Evolutionary conservation across 2,888 invertebrate species (phyloP), one percentile per base, ranked within the genome.

Genomic region (Diarsia brunnea): DNA sequence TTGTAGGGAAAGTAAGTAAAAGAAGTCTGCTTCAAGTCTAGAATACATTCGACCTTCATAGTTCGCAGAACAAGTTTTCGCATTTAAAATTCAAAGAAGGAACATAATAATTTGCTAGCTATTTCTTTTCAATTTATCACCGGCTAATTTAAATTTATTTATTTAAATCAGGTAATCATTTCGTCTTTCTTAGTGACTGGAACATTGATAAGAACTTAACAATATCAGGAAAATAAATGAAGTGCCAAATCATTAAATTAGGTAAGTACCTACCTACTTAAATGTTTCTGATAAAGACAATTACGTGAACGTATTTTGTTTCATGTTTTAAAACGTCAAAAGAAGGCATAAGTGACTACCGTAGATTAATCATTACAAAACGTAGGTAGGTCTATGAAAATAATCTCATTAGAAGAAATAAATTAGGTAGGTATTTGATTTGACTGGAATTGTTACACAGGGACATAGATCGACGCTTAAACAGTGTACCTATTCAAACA

Each of bases 61-160:
- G 53, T 81, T 73, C 68, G 4, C 16, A 49, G 21, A 84, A 83
- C 82, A 16, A 66, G 83, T 83, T 85, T 51, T 74, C 49, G 47
- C n/a, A 71, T 69, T 68, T 21, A 70, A 58, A 75, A 79, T 83
- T 61, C 60, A 43, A 64, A 38, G 55, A 71, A 64, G 27, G 49
- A 71, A 63, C 49, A 53, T 69, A 38, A n/a, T 67, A 49, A 64
- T 73, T 65, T 53, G 60, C 24, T 51, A 45, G 55, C n/a, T 31
- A 66, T 61, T 49, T 55, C 24, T 64, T 63, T 64, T 58, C 4
- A 14, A 58, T 72, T 72, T 78, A 72, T 79, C 19, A 53, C 38
- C 10, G 5, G 12, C 31, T 51, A 5, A 45, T 53, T 82, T n/a
- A 12, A 63, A 63, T 67, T 24, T 76, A 55, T 82, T 69, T 81